phyloP scores from a whole-genome alignment of 2,113 vertebrate species.

The Poeciliopsis prolifica region DNA sequence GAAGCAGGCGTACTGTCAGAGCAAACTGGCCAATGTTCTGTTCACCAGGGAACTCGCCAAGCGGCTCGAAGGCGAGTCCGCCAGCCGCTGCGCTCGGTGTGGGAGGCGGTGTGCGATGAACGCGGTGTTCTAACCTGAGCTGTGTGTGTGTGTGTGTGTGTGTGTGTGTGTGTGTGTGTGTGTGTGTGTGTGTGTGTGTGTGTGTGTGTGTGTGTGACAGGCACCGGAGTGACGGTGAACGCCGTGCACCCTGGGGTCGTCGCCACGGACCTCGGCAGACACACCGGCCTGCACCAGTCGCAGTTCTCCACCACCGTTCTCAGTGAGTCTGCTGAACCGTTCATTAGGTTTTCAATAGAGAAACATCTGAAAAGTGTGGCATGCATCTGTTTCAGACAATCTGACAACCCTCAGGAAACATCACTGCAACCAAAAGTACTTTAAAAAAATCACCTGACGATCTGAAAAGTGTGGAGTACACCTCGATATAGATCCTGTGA shows the following conservation, averaged over 20 bases:
- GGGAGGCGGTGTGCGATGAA: slow-evolving; percentile 52
- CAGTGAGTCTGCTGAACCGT: slow-evolving; percentile 73
- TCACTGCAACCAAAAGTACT: neutral
- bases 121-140: slow-evolving; percentile 40
- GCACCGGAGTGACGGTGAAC: slow-evolving; percentile 83
- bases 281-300: slow-evolving; percentile 85
- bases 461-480: too few species aligned
- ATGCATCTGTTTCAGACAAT: neutral
- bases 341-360: neutral
- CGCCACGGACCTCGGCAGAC: slow-evolving; percentile 85
- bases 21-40: slow-evolving; percentile 87
- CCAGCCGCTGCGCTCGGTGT: slow-evolving; percentile 57
- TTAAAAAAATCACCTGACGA: neutral
- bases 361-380: neutral
- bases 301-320: slow-evolving; percentile 82
- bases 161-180: slow-evolving; percentile 37
- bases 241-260: slow-evolving; percentile 86
- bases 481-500: too few species aligned
- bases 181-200: slow-evolving; percentile 8
- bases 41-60: slow-evolving; percentile 86
- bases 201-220: slow-evolving; percentile 66
- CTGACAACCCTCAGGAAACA: neutral
- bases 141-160: slow-evolving; percentile 8
- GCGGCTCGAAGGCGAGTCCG: slow-evolving; percentile 80
- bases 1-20: slow-evolving; percentile 89